Evolutionary conservation across 2,888 invertebrate species (phyloP), one percentile per base, ranked within the genome.

Genomic region (Tipula vernalis): DNA sequence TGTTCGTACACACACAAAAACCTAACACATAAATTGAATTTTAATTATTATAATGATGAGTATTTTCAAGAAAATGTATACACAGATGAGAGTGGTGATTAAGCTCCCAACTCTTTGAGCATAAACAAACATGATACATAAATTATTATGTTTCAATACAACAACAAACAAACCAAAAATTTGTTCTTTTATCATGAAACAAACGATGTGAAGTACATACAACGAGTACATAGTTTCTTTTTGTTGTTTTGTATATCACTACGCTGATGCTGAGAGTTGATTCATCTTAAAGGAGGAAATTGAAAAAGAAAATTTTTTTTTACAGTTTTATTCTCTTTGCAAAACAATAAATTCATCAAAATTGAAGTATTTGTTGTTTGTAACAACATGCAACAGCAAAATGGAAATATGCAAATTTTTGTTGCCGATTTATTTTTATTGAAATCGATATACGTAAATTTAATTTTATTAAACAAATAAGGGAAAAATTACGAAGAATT

Each of bases 331-430:
- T n/a, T n/a, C n/a, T 1, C 28, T 57, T 71, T 13, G 71, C 28
- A 71, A 71, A 71, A 71, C 71, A 71, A 71, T 71, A 71, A 71
- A 71, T 71, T 71, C 71, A 71, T 71, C 71, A 71, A 71, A 71
- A 28, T 71, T 71, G 71, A 71, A 71, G 71, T 71, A 71, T 71
- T 71, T 71, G 28, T 71, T 71, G 71, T 71, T 71, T 71, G 71
- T 71, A 28, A 28, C 47, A 71, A 71, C 71, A 71, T 28, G 71
- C 71, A 28, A 10, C 71, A 71, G 28, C 71, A 71, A 71, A 71
- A 71, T 71, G 71, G 71, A 71, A 71, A 71, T 71, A 71, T 71
- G 71, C 71, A 71, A 71, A 71, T 71, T 71, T 71, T 71, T 28
- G 71, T 10, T 71, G 71, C 71, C 28, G 71, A 71, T 71, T 71